Evolutionary conservation across 2,888 invertebrate species (phyloP).

Genomic region (Julus scandinavius): DNA sequence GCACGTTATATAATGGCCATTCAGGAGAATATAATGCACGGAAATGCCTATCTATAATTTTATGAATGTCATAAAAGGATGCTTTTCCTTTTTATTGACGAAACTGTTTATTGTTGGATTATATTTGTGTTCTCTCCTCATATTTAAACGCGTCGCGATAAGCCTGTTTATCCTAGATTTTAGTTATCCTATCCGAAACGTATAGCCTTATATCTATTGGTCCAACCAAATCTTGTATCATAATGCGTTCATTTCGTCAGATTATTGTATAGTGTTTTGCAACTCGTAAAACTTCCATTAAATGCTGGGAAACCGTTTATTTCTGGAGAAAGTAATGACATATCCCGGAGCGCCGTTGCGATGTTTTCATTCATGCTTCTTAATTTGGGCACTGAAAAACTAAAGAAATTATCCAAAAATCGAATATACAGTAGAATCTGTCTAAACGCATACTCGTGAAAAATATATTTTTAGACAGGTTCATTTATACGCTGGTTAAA

Average conservation of each 20-base stretch:
- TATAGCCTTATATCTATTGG: not conserved
- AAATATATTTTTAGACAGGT: too few relatives aligned
- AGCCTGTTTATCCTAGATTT: not conserved
- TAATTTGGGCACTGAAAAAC: not conserved
- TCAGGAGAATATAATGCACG: not conserved
- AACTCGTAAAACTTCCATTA: conserved; percentile 16
- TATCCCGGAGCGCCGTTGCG: not conserved
- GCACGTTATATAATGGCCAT: not conserved
- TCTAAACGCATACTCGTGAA: too few relatives aligned
- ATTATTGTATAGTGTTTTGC: conserved; percentile 38
- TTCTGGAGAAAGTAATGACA: not conserved
- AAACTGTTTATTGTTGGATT: conserved; percentile 39
- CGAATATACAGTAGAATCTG: too few relatives aligned
- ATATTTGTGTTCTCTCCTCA: not conserved
- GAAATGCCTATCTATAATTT: conserved; percentile 22
- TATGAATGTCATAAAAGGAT: conserved; percentile 29
- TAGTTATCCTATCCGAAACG: not conserved
- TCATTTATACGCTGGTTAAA: too few relatives aligned
- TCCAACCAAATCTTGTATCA: not conserved
- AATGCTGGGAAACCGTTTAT: not conserved
- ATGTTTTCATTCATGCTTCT: not conserved
- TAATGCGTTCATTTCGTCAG: not conserved
- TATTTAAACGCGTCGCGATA: not conserved
- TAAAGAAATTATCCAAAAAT: too few relatives aligned
- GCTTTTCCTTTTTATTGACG: conserved; percentile 39